A percentile compares a stretch with the other conserved stretches of the same genome.
Evolutionary conservation across 2,888 invertebrate species (phyloP).

Genomic region (Pteria penguin): DNA sequence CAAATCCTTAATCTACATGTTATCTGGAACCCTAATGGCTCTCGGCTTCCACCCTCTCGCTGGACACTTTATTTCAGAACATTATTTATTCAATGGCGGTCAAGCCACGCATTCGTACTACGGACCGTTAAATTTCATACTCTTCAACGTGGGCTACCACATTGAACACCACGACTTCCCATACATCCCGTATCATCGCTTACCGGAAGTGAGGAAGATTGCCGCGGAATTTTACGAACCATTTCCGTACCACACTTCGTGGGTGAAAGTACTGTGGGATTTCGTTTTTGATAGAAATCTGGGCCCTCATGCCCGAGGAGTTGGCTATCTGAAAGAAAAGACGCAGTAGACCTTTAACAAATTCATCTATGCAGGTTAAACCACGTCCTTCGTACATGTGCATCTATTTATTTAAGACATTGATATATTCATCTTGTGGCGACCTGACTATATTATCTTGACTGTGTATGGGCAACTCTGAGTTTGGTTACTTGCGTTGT

Average conservation of each 20-base stretch:
- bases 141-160: slow-evolving; percentile 80
- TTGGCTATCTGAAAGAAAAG: slow-evolving; percentile 66
- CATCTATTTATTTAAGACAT: too few species aligned
- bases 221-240: slow-evolving; percentile 96
- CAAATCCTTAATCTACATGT: slow-evolving; percentile 73
- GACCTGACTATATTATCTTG: too few species aligned
- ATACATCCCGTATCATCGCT: slow-evolving; percentile 77
- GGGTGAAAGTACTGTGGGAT: slow-evolving; percentile 95
- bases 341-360: neutral
- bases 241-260: slow-evolving; percentile 96
- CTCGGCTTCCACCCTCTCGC: slow-evolving; percentile 78
- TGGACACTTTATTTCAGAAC: slow-evolving; percentile 80
- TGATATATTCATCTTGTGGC: too few species aligned
- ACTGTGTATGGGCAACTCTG: too few species aligned
- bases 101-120: slow-evolving; percentile 79
- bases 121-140: slow-evolving; percentile 78
- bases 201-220: slow-evolving; percentile 77
- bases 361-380: too few species aligned
- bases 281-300: slow-evolving; percentile 96
- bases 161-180: slow-evolving; percentile 80
- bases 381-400: too few species aligned
- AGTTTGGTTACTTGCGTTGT: too few species aligned
- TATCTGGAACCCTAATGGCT: slow-evolving; percentile 74
- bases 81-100: slow-evolving; percentile 76
- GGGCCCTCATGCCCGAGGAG: slow-evolving; percentile 94